phyloP scores from a whole-genome alignment of 2,888 invertebrate species.

The Julus scanicus region DNA sequence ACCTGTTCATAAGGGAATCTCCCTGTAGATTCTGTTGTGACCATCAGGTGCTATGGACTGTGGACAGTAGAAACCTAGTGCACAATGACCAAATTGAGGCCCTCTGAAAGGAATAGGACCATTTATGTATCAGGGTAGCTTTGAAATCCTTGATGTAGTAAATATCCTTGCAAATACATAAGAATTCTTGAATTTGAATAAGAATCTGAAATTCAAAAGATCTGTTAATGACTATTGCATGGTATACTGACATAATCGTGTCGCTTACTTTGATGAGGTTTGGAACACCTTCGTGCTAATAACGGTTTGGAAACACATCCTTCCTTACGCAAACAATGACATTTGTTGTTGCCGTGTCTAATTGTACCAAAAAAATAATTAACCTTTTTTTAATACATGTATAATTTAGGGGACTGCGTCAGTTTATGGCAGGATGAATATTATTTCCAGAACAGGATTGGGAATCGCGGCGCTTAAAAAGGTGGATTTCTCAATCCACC shows the following conservation, averaged over 20 bases:
- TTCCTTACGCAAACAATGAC: not conserved
- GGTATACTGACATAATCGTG: not conserved
- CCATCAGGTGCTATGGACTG: too few relatives aligned
- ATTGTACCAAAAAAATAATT: not conserved
- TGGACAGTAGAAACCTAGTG: too few relatives aligned
- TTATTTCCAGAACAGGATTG: not conserved
- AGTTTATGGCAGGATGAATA: not conserved
- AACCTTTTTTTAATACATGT: not conserved
- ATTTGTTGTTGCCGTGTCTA: slow-evolving; percentile 25
- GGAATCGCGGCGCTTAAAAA: not conserved
- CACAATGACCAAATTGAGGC: too few relatives aligned
- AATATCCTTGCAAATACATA: too few relatives aligned
- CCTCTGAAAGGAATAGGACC: too few relatives aligned
- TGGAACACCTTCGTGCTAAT: not conserved
- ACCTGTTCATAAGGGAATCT: too few relatives aligned
- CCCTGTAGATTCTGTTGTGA: too few relatives aligned
- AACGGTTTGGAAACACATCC: not conserved
- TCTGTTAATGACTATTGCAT: too few relatives aligned
- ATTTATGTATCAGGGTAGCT: too few relatives aligned
- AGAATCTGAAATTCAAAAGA: too few relatives aligned
- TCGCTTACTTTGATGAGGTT: not conserved
- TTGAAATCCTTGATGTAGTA: too few relatives aligned
- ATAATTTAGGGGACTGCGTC: not conserved
- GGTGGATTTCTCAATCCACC: not conserved
- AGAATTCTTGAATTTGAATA: too few relatives aligned